Percentiles rank a stretch among this genome's conserved stretches.
Conservation (phyloP, 2,113 vertebrate species). For the Tursiops truncatus region DNA sequence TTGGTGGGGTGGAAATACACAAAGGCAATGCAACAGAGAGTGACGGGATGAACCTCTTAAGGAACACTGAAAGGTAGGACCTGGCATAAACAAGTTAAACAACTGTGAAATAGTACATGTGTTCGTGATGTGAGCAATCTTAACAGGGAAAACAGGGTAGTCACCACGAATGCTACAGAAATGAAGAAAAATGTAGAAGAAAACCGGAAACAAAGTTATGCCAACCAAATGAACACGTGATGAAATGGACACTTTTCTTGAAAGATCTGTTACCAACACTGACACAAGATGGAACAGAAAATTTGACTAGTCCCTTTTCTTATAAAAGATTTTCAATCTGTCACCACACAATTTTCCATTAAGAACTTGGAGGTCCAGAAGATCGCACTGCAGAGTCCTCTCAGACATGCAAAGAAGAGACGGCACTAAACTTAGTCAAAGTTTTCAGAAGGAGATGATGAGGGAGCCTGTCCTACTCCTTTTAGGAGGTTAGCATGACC, state of each 20-base stretch:
- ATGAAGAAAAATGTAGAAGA: rapidly evolving
- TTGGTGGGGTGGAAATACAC: neutral
- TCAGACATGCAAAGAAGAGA: neutral
- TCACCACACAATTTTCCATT: neutral
- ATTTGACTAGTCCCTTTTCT: neutral
- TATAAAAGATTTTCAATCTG: too few species aligned
- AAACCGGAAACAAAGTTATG: neutral
- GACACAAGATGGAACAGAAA: neutral
- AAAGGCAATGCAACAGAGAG: rapidly evolving
- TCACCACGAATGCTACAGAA: neutral
- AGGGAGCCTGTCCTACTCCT: rapidly evolving
- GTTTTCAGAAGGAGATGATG: neutral
- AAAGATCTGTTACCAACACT: rapidly evolving
- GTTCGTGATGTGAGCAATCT: neutral
- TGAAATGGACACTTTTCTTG: neutral
- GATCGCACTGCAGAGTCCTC: neutral
- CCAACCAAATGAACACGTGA: neutral
- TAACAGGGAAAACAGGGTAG: neutral
- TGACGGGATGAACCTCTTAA: neutral
- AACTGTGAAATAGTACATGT: neutral
- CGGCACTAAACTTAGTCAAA: neutral
- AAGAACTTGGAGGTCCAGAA: neutral
- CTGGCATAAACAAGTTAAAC: neutral
- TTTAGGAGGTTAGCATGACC: neutral
- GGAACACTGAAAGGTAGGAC: neutral